These are phyloP conservation scores for Piscicola geometra DNA, from an alignment of 2,888 invertebrate genomes.

Conservation along the genomic window DNA sequence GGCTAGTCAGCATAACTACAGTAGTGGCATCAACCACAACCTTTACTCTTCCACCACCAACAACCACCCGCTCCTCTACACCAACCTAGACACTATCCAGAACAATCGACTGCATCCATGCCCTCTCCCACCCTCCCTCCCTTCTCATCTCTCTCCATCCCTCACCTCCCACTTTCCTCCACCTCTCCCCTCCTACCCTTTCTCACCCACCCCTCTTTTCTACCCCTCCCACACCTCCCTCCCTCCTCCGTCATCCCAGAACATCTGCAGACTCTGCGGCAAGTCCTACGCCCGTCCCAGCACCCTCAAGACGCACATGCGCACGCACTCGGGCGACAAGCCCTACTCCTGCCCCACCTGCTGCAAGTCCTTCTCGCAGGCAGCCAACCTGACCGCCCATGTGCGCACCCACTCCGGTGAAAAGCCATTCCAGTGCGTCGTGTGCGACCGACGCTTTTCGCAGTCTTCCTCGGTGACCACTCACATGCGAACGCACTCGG, in stretches of 20 bases:
- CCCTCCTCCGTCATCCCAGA: slow-evolving; percentile 51
- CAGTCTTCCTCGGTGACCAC: slow-evolving; percentile 91
- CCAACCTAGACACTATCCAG: background rate
- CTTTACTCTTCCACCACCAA: background rate
- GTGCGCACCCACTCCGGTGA: slow-evolving; percentile 92
- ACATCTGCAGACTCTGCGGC: slow-evolving; percentile 87
- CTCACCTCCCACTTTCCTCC: background rate
- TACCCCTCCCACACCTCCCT: background rate
- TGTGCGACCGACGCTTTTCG: slow-evolving; percentile 92
- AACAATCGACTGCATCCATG: background rate
- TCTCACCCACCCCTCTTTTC: background rate
- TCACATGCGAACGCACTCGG: slow-evolving; percentile 99
- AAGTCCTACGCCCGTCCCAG: slow-evolving; percentile 92
- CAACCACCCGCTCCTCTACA: background rate
- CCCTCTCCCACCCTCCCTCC: background rate
- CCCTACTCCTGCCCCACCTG: slow-evolving; percentile 68
- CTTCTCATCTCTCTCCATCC: background rate
- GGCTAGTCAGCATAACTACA: too few relatives aligned
- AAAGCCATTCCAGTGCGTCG: slow-evolving; percentile 94
- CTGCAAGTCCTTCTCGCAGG: slow-evolving; percentile 91
- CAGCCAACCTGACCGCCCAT: slow-evolving; percentile 95
- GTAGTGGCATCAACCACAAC: too few relatives aligned
- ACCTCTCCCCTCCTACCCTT: background rate
- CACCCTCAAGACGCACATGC: slow-evolving; percentile 90
- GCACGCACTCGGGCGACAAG: slow-evolving; percentile 92